These are phyloP conservation scores for Cheilosia grossa DNA, from an alignment of 2,888 invertebrate genomes.

Conservation along the genomic window DNA sequence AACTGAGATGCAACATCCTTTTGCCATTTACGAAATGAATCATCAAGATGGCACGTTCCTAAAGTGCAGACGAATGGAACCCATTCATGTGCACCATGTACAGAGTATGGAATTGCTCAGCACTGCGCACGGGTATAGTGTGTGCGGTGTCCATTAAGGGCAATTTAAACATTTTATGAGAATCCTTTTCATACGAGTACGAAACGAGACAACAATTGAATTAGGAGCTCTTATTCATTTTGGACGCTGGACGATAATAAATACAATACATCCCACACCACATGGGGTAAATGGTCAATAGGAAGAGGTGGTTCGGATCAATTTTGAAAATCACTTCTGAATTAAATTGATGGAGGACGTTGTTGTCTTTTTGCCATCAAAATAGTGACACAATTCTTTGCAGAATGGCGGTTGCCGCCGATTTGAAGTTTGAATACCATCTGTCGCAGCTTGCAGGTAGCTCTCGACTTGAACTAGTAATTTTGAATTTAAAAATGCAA, in stretches of 20 bases:
- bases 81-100: constrained; percentile 33
- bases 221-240: constrained; percentile 10
- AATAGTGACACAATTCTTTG: too few relatives aligned
- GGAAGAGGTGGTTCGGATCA: neutral
- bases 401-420: too few relatives aligned
- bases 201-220: constrained; percentile 42
- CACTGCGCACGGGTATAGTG: constrained; percentile 3
- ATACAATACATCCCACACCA: constrained; percentile 23
- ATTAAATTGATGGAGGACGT: neutral
- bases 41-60: constrained; percentile 67
- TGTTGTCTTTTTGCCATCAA: neutral
- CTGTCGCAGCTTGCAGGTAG: too few relatives aligned
- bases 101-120: constrained; percentile 7
- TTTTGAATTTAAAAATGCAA: too few relatives aligned
- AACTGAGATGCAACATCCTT: constrained; percentile 46
- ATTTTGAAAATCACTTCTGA: neutral
- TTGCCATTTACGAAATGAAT: constrained; percentile 63
- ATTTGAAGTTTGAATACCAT: too few relatives aligned
- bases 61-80: constrained; percentile 41
- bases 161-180: constrained; percentile 68
- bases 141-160: constrained; percentile 58
- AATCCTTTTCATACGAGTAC: constrained; percentile 68
- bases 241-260: constrained; percentile 3
- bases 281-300: constrained; percentile 39
- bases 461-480: too few relatives aligned